Conservation (phyloP, 2,797 vertebrate species). For the Loris lydekkerianus region DNA sequence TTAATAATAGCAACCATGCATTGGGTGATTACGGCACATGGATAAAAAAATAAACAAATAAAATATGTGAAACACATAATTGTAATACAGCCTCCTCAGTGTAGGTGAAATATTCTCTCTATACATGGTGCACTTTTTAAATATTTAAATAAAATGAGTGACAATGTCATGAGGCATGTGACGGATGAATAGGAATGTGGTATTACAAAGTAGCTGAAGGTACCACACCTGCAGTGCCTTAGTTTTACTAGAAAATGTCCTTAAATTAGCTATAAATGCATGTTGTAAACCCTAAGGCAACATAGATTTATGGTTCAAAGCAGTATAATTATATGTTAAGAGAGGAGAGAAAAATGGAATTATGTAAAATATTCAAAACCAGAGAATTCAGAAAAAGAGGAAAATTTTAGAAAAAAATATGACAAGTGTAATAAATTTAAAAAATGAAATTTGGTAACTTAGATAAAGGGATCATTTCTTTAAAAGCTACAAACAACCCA, state of each 20-base stretch:
- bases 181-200: not conserved
- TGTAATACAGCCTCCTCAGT: no score
- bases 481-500: not conserved
- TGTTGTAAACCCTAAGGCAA: not conserved
- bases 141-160: not conserved
- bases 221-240: not conserved
- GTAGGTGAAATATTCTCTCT: no score
- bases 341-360: not conserved
- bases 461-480: not conserved
- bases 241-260: not conserved
- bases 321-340: not conserved
- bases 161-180: not conserved
- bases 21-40: not conserved
- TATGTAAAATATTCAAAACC: not conserved
- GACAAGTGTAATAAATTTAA: not conserved
- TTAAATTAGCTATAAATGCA: not conserved
- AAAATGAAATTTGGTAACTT: not conserved
- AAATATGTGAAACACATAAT: no score
- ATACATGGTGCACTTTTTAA: no score
- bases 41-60: no score
- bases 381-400: not conserved
- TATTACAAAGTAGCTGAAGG: not conserved
- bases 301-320: not conserved
- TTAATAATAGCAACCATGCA: not conserved
- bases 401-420: not conserved